These are phyloP conservation scores for Notodonta ziczac DNA, from an alignment of 2,888 invertebrate species.

Conservation along the genomic window DNA sequence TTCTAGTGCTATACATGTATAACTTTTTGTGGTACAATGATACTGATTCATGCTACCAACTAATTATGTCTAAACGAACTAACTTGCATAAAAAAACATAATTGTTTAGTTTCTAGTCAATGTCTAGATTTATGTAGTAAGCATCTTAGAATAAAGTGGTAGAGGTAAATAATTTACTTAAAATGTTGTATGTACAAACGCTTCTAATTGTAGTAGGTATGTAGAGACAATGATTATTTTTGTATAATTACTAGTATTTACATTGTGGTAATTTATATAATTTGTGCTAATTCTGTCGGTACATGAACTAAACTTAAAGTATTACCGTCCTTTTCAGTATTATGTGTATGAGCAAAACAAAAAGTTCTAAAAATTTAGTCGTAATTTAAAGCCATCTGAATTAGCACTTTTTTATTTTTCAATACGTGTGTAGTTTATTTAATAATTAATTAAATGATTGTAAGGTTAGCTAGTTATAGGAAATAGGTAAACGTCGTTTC, in stretches of 20 bases:
- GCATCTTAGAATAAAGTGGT: conserved; percentile 17
- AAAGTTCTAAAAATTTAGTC: too few species aligned
- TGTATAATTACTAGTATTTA: conserved; percentile 38
- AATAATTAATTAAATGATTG: conserved; percentile 7
- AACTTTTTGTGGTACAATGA: too few species aligned
- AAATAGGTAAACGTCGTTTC: not conserved
- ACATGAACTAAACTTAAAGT: too few species aligned
- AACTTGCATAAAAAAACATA: not conserved
- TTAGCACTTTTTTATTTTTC: conserved; percentile 13
- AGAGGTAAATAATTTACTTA: conserved; percentile 37
- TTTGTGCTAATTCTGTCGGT: too few species aligned
- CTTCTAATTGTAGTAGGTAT: conserved; percentile 36
- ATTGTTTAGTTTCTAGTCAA: conserved; percentile 33
- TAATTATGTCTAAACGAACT: too few species aligned
- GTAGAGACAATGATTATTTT: conserved; percentile 51
- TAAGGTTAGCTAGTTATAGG: conserved; percentile 16
- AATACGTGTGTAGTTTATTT: conserved; percentile 23
- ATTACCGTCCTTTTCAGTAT: too few species aligned
- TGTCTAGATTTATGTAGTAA: conserved; percentile 33
- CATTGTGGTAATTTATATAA: conserved; percentile 19
- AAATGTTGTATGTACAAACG: conserved; percentile 38
- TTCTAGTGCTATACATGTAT: too few species aligned
- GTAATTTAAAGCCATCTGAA: too few species aligned
- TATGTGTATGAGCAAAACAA: too few species aligned
- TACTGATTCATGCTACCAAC: too few species aligned